Percentiles rank a stretch among this genome's conserved stretches.
Evolutionary conservation across 2,888 invertebrate genomes (phyloP).

Genomic region (Lycia hirtaria): DNA sequence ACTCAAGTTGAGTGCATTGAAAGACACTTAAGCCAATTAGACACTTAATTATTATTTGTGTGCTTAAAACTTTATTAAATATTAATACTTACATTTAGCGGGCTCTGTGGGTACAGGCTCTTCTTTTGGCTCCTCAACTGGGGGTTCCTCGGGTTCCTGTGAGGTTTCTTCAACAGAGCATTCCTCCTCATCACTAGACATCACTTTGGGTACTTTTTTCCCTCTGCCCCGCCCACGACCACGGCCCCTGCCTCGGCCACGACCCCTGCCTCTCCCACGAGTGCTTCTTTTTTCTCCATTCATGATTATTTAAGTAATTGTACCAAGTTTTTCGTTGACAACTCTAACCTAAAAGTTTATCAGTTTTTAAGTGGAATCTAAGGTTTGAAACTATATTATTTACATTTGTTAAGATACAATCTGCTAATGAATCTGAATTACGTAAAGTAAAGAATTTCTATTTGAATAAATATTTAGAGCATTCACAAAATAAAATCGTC

Average conservation of each 20-base stretch:
- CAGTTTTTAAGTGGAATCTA: background rate
- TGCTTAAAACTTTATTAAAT: background rate
- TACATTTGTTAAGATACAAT: background rate
- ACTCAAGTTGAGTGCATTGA: too few relatives aligned
- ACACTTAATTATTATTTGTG: too few relatives aligned
- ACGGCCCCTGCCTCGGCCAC: conserved; percentile 91
- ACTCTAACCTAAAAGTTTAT: conserved; percentile 32
- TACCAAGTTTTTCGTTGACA: conserved; percentile 11
- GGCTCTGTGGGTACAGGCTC: conserved; percentile 75
- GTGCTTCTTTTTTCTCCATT: conserved; percentile 86
- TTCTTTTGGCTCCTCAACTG: conserved; percentile 72
- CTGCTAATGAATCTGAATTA: background rate
- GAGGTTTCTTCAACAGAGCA: conserved; percentile 78
- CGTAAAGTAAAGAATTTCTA: background rate
- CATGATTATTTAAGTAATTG: conserved; percentile 53
- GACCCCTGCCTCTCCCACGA: conserved; percentile 91
- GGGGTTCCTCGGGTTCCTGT: conserved; percentile 82
- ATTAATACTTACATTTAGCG: conserved; percentile 75
- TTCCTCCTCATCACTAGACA: conserved; percentile 87
- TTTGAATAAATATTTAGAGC: too few relatives aligned
- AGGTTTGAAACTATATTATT: background rate
- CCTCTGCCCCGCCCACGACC: conserved; percentile 89
- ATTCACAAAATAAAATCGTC: background rate
- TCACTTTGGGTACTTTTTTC: conserved; percentile 90
- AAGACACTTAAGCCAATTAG: too few relatives aligned